Conservation (phyloP, 2,797 vertebrate genomes). For the Coranthus polyacanthus region DNA sequence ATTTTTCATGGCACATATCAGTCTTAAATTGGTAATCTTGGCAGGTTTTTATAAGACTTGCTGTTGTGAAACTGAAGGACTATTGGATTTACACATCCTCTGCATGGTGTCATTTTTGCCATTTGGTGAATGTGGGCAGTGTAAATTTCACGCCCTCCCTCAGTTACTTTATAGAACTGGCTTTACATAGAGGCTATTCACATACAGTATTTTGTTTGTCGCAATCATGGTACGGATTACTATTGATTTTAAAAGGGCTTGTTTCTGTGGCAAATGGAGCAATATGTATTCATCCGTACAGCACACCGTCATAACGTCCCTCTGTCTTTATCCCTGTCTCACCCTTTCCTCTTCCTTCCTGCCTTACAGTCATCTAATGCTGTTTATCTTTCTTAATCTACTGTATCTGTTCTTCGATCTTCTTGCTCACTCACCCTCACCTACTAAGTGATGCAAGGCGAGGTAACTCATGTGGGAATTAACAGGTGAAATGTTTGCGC, state of each 20-base stretch:
- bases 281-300: constrained; percentile 50
- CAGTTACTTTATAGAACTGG: constrained; percentile 54
- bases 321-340: constrained; percentile 25
- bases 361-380: constrained; percentile 40
- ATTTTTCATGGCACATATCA: constrained; percentile 17
- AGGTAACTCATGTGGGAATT: constrained; percentile 66
- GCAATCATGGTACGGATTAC: constrained; percentile 43
- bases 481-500: constrained; percentile 64
- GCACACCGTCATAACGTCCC: constrained; percentile 21
- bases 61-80: constrained; percentile 48
- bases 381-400: constrained; percentile 67
- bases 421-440: constrained; percentile 39
- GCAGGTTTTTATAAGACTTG: constrained; percentile 24
- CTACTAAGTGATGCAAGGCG: constrained; percentile 72
- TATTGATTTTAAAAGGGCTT: constrained; percentile 51
- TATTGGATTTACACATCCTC: constrained; percentile 69
- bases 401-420: constrained; percentile 67
- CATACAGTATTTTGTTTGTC: constrained; percentile 54
- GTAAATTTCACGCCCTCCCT: constrained; percentile 70
- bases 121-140: constrained; percentile 86
- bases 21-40: constrained; percentile 29
- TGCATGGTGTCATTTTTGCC: constrained; percentile 75
- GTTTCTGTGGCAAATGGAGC: constrained; percentile 52
- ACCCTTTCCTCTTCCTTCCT: constrained; percentile 21
- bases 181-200: constrained; percentile 22